Percentiles rank a stretch among this genome's conserved stretches.
These are phyloP conservation scores for Tauraco erythrolophus DNA, from an alignment of 2,113 vertebrate species.

Conservation along the genomic window DNA sequence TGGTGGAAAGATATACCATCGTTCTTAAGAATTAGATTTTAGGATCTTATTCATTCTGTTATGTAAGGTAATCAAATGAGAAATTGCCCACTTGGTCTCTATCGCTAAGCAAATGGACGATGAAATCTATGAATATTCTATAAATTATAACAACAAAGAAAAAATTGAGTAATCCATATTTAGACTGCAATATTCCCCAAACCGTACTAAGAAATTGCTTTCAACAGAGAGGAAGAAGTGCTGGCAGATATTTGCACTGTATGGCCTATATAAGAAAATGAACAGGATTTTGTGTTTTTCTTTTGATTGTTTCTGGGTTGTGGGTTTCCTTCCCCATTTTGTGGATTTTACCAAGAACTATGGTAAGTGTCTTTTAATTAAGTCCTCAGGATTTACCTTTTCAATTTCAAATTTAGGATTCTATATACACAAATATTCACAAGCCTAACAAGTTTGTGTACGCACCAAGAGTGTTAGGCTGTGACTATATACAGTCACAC, in stretches of 20 bases:
- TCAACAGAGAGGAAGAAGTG: constrained; percentile 17
- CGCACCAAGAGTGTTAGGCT: constrained; percentile 14
- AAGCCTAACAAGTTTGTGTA: constrained; percentile 8
- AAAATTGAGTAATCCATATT: background rate
- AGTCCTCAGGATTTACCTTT: constrained; percentile 24
- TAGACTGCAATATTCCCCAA: background rate
- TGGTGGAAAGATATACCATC: background rate
- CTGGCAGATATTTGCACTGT: background rate
- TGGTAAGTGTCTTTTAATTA: background rate
- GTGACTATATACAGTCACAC: constrained; percentile 40
- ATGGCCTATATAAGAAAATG: constrained; percentile 16
- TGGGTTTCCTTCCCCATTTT: background rate
- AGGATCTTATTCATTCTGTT: background rate
- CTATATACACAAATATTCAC: constrained; percentile 76
- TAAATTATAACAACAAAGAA: constrained; percentile 49
- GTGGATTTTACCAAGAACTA: background rate
- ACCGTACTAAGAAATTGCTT: background rate
- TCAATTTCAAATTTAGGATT: constrained; percentile 1
- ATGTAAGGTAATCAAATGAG: constrained; percentile 10
- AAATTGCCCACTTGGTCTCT: constrained; percentile 5
- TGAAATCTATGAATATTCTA: background rate
- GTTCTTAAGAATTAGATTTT: constrained; percentile 5
- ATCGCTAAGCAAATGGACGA: constrained; percentile 20
- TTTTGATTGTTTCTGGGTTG: background rate
- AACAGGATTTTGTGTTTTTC: background rate